Evolutionary conservation across 2,797 vertebrate genomes (phyloP).

Genomic region (Tapera naevia): DNA sequence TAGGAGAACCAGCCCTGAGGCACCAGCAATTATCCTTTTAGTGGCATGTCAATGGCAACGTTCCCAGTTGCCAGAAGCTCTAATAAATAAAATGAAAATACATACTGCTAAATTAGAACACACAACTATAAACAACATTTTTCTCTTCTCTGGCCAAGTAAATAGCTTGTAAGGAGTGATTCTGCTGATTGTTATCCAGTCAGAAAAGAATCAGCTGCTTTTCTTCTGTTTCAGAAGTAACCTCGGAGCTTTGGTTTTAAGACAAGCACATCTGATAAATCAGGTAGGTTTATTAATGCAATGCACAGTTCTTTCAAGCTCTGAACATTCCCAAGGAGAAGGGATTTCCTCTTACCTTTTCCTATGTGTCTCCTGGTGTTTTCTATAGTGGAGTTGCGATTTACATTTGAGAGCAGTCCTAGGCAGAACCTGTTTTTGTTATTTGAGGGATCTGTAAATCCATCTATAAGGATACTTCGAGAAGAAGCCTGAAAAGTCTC

Average conservation of each 20-base stretch:
- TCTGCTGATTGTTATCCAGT: constrained; percentile 16
- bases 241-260: constrained; percentile 8
- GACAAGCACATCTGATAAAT: neutral
- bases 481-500: constrained; percentile 96
- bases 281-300: neutral
- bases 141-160: constrained; percentile 15
- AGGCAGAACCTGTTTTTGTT: constrained; percentile 98
- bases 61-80: constrained; percentile 59
- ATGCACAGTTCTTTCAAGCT: neutral
- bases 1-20: constrained; percentile 51
- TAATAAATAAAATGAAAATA: constrained; percentile 68
- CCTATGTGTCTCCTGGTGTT: constrained; percentile 97
- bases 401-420: constrained; percentile 95
- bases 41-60: constrained; percentile 59
- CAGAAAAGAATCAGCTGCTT: constrained; percentile 29
- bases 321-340: neutral
- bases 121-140: constrained; percentile 59
- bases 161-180: constrained; percentile 34
- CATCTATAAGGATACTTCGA: constrained; percentile 92
- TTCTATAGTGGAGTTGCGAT: constrained; percentile 97
- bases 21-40: constrained; percentile 61
- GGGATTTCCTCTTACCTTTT: constrained; percentile 84
- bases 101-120: constrained; percentile 58
- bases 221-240: constrained; percentile 28
- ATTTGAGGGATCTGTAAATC: constrained; percentile 97